Evolutionary conservation across 2,888 invertebrate genomes (phyloP).

Genomic region (Diadromus collaris): DNA sequence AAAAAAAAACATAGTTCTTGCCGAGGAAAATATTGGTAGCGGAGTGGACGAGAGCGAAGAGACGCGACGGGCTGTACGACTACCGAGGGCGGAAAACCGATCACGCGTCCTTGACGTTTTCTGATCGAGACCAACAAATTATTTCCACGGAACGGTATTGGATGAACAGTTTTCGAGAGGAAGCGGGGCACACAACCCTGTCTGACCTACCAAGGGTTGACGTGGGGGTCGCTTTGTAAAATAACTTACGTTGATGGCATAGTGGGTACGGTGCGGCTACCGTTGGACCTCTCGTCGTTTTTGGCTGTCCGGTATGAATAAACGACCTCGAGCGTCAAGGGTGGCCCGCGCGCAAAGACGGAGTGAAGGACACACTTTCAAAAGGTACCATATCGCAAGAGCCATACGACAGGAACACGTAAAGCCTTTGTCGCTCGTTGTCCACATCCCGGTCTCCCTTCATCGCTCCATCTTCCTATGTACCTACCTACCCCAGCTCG

Average conservation of each 20-base stretch:
- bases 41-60: not conserved
- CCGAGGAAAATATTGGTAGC: not conserved
- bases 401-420: conserved; percentile 12
- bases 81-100: not conserved
- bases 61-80: conserved; percentile 5
- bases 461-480: not conserved
- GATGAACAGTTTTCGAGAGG: not conserved
- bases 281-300: conserved; percentile 8
- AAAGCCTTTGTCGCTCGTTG: conserved; percentile 49
- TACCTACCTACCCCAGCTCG: not conserved
- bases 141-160: not conserved
- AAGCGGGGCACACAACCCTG: not conserved
- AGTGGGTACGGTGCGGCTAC: not conserved
- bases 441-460: conserved; percentile 31
- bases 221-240: conserved; percentile 11
- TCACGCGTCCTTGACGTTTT: not conserved
- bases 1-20: not conserved
- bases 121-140: not conserved
- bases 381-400: conserved; percentile 43
- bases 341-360: conserved; percentile 12
- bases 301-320: conserved; percentile 1
- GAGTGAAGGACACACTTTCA: conserved; percentile 34
- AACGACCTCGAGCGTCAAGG: conserved; percentile 25
- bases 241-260: conserved; percentile 13
- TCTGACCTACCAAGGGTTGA: not conserved